Evolutionary conservation across 2,888 invertebrate genomes (phyloP).

Genomic region (Lottia gigantea): DNA sequence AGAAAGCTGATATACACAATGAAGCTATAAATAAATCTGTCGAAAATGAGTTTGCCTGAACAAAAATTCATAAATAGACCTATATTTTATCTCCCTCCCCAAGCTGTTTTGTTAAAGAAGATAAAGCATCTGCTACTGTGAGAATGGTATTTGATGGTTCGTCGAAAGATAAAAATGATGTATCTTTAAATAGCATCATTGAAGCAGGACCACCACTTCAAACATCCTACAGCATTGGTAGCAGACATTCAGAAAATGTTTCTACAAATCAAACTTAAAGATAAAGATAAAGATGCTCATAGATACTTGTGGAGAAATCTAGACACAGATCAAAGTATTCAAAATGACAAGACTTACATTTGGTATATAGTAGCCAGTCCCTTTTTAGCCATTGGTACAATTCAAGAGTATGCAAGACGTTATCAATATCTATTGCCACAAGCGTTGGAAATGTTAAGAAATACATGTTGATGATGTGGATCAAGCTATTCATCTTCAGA

Average conservation of each 20-base stretch:
- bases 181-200: constrained; percentile 1
- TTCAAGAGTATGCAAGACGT: not conserved
- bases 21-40: not conserved
- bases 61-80: not conserved
- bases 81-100: not conserved
- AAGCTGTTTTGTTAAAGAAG: not conserved
- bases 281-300: not conserved
- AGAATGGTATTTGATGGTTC: not conserved
- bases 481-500: not conserved
- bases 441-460: not conserved
- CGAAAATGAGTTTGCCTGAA: not conserved
- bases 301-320: not conserved
- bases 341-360: not conserved
- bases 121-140: not conserved
- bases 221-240: not conserved
- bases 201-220: not conserved
- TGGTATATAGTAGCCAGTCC: not conserved
- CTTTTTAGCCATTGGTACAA: not conserved
- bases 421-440: not conserved
- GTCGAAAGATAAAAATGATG: not conserved
- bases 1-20: not conserved
- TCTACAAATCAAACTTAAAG: not conserved
- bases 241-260: not conserved
- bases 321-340: not conserved
- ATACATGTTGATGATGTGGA: not conserved